A percentile compares a stretch with the other conserved stretches of the same genome.
Conservation (phyloP, 2,888 invertebrate genomes). For the Apoderus coryli region DNA sequence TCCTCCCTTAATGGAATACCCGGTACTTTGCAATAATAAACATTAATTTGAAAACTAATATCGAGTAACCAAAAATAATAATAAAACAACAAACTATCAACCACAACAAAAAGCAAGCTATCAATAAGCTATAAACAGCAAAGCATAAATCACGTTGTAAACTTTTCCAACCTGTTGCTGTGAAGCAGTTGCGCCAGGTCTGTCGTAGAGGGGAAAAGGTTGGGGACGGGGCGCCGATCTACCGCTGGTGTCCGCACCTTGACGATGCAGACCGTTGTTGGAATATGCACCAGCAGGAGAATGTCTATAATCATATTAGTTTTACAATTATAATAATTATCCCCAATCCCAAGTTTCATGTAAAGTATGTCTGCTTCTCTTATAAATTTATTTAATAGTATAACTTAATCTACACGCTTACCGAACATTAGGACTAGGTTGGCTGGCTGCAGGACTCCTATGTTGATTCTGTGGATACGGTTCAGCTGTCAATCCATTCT, state of each 20-base stretch:
- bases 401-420: too few species aligned
- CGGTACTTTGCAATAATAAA: too few species aligned
- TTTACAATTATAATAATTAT: too few species aligned
- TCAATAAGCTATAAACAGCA: conserved; percentile 5
- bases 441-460: conserved; percentile 18
- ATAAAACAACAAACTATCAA: neutral
- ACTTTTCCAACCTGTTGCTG: conserved; percentile 27
- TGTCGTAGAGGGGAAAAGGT: conserved; percentile 28
- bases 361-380: too few species aligned
- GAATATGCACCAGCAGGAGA: conserved; percentile 28
- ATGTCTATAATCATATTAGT: conserved; percentile 30
- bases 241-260: conserved; percentile 27
- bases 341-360: too few species aligned
- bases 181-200: conserved; percentile 22
- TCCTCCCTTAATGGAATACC: too few species aligned
- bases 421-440: conserved; percentile 22
- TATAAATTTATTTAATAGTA: too few species aligned
- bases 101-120: conserved; percentile 9
- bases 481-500: conserved; percentile 39
- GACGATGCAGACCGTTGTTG: conserved; percentile 28
- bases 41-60: too few species aligned
- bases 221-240: conserved; percentile 27
- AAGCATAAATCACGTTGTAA: too few species aligned
- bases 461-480: conserved; percentile 18
- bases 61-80: too few species aligned